These are phyloP conservation scores for Orussus abietinus DNA, from an alignment of 1,140 invertebrate species.

Conservation along the genomic window DNA sequence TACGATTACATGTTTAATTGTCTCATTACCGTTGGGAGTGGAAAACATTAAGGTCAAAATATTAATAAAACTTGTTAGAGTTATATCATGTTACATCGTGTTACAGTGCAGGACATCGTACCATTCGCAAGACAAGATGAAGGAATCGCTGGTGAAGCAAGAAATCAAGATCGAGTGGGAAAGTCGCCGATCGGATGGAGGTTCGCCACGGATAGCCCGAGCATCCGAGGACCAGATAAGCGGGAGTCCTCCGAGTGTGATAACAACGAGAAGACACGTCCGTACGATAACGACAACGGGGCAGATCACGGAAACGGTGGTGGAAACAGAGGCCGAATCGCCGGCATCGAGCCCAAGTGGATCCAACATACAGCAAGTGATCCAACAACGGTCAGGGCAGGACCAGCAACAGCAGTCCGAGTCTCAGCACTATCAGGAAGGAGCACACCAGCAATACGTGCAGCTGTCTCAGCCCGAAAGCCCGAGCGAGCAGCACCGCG, in stretches of 20 bases:
- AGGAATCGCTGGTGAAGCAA: slow-evolving; percentile 44
- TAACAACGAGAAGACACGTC: slow-evolving; percentile 54
- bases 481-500: slow-evolving; percentile 34
- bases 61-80: slow-evolving; percentile 6
- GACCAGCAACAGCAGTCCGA: slow-evolving; percentile 22
- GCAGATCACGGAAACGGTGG: slow-evolving; percentile 55
- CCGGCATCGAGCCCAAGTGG: slow-evolving; percentile 32
- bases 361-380: slow-evolving; percentile 28
- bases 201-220: slow-evolving; percentile 28
- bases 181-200: slow-evolving; percentile 28
- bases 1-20: too few relatives aligned
- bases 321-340: slow-evolving; percentile 40
- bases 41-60: too few relatives aligned
- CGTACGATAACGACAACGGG: slow-evolving; percentile 61
- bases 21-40: too few relatives aligned
- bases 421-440: slow-evolving; percentile 21
- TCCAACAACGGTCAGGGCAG: slow-evolving; percentile 28
- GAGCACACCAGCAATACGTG: slow-evolving; percentile 31
- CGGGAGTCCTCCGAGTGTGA: slow-evolving; percentile 48
- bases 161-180: slow-evolving; percentile 50
- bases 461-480: slow-evolving; percentile 34
- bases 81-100: too few relatives aligned
- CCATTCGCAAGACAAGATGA: slow-evolving; percentile 44
- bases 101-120: too few relatives aligned
- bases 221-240: slow-evolving; percentile 18